Evolutionary conservation across 2,797 vertebrate genomes (phyloP).

Genomic region (Hippopotamyrus pictus): DNA sequence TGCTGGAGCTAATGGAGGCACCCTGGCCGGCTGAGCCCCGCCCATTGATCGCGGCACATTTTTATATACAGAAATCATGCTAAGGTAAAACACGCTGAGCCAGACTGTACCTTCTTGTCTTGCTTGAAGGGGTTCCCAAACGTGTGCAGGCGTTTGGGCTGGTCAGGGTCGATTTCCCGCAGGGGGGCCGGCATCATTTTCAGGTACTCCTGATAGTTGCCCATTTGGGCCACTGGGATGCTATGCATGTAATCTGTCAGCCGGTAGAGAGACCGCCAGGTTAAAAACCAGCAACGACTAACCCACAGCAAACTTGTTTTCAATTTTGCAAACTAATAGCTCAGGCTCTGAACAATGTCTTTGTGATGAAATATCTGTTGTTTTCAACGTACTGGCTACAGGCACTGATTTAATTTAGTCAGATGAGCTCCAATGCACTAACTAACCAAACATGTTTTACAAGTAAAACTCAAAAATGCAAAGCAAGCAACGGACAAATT

Average conservation of each 20-base stretch:
- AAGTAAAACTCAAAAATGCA: background rate
- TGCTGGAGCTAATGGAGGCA: background rate
- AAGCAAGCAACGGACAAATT: background rate
- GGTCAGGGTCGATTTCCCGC: slow-evolving; percentile 93
- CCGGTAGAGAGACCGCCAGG: background rate
- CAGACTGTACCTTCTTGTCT: slow-evolving; percentile 84
- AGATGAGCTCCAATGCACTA: background rate
- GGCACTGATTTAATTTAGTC: background rate
- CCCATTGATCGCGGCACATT: background rate
- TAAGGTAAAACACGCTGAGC: background rate
- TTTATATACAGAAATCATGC: background rate
- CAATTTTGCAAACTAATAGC: background rate
- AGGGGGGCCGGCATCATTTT: slow-evolving; percentile 90
- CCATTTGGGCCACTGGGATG: slow-evolving; percentile 94
- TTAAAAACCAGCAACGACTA: background rate
- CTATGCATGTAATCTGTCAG: slow-evolving; percentile 87
- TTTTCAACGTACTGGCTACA: background rate
- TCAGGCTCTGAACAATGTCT: background rate
- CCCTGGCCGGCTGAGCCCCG: background rate
- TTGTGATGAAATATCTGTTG: background rate
- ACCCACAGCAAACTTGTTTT: background rate
- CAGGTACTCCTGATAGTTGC: slow-evolving; percentile 96
- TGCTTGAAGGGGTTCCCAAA: slow-evolving; percentile 99
- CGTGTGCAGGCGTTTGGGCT: slow-evolving; percentile 90
- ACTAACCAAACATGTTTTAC: background rate